Percentiles rank a stretch among this genome's conserved stretches.
These are phyloP conservation scores for Drosophila triauraria DNA, from an alignment of 1,140 invertebrate species.

Conservation along the genomic window DNA sequence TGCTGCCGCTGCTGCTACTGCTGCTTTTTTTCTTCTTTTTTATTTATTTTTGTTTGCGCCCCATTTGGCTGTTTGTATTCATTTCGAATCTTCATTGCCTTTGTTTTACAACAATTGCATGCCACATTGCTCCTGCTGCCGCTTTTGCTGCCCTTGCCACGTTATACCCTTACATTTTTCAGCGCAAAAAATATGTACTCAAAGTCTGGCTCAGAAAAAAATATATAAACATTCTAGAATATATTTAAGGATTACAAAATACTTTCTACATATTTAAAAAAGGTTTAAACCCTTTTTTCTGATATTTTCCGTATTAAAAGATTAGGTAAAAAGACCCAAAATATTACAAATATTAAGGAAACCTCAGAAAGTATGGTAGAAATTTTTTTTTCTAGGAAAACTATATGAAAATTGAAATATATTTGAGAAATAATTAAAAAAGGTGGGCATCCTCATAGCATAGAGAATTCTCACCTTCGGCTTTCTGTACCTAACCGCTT, in stretches of 20 bases:
- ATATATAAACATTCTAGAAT: too few species aligned
- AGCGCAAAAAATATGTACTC: not conserved
- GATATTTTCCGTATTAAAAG: not conserved
- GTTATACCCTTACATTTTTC: slow-evolving; percentile 17
- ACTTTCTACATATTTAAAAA: too few species aligned
- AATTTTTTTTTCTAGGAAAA: not conserved
- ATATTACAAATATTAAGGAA: not conserved
- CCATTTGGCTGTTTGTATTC: slow-evolving; percentile 65
- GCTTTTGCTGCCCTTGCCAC: slow-evolving; percentile 1
- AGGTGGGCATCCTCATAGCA: not conserved
- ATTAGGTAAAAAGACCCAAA: too few species aligned
- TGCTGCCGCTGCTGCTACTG: slow-evolving; percentile 2
- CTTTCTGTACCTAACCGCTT: not conserved
- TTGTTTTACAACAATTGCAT: slow-evolving; percentile 82
- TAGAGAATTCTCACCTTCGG: slow-evolving; percentile 23
- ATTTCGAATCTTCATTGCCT: slow-evolving; percentile 74
- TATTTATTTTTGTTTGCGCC: slow-evolving; percentile 46
- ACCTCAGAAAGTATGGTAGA: not conserved
- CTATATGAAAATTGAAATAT: not conserved
- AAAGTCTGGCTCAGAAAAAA: too few species aligned
- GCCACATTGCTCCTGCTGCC: slow-evolving; percentile 46
- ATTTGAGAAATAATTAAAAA: too few species aligned
- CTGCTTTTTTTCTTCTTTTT: slow-evolving; percentile 25
- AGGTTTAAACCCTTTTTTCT: not conserved
- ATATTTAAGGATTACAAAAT: too few species aligned